phyloP scores from a whole-genome alignment of 2,113 vertebrate species.

The Tetrao urogallus region DNA sequence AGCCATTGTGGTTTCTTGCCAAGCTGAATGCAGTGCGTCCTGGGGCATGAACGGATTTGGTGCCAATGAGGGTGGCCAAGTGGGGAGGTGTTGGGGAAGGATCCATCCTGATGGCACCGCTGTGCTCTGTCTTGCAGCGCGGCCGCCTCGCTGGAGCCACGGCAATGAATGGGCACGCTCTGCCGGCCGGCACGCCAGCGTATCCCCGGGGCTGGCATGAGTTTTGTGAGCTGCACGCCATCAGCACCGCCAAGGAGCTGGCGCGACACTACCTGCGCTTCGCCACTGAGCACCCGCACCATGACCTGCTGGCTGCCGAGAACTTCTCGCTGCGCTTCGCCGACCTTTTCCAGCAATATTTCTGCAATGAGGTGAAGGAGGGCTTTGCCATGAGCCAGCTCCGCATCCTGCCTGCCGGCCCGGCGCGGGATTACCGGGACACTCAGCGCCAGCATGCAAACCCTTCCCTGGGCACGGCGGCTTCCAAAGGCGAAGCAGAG shows the following conservation, averaged over 20 bases:
- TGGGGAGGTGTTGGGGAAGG: fast-evolving
- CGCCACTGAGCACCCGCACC: slow-evolving; percentile 84
- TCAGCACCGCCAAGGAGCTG: slow-evolving; percentile 89
- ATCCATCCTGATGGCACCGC: background rate
- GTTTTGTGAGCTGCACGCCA: slow-evolving; percentile 96
- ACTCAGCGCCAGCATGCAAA: slow-evolving; percentile 71
- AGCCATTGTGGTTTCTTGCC: fast-evolving
- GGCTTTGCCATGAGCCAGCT: slow-evolving; percentile 73
- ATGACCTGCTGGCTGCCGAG: slow-evolving; percentile 89
- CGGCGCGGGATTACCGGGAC: slow-evolving; percentile 90
- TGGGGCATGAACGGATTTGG: background rate
- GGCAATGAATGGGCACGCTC: slow-evolving; percentile 96
- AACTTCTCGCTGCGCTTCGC: slow-evolving; percentile 93
- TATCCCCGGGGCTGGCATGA: slow-evolving; percentile 92
- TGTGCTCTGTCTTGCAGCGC: slow-evolving; percentile 76
- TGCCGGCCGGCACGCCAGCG: slow-evolving; percentile 72
- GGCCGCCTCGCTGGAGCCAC: slow-evolving; percentile 83
- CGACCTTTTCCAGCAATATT: slow-evolving; percentile 94
- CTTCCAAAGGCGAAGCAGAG: slow-evolving; percentile 71
- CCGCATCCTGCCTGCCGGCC: slow-evolving; percentile 78
- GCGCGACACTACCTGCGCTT: slow-evolving; percentile 93
- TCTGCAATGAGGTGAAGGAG: slow-evolving; percentile 90
- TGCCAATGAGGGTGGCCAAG: fast-evolving
- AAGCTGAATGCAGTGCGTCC: fast-evolving
- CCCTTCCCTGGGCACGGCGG: slow-evolving; percentile 57